A percentile compares a stretch with the other conserved stretches of the same genome.
Evolutionary conservation across 2,113 vertebrate species (phyloP).

Genomic region (Ia io): DNA sequence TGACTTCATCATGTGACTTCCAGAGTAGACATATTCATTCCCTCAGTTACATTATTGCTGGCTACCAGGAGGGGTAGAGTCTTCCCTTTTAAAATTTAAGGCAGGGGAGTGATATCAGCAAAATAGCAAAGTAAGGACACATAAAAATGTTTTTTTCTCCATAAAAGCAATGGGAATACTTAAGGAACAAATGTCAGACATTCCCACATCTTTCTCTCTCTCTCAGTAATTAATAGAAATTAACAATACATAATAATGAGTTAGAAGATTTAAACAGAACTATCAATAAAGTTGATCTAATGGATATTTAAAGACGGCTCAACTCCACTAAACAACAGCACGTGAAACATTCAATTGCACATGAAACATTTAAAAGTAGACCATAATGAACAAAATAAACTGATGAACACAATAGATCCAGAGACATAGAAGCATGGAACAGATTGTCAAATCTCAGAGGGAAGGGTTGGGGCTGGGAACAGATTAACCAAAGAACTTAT

Average conservation of each 20-base stretch:
- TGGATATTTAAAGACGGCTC: neutral
- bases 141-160: neutral
- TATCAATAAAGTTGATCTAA: neutral
- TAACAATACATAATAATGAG: neutral
- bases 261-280: neutral
- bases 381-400: neutral
- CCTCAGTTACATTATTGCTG: neutral
- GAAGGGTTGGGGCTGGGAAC: no score
- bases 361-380: neutral
- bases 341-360: neutral
- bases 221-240: neutral
- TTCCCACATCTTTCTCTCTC: neutral
- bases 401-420: no score
- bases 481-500: no score
- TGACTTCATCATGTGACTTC: neutral
- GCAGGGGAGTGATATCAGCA: neutral
- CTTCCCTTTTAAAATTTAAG: neutral
- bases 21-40: neutral
- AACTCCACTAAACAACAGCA: neutral
- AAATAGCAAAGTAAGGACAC: neutral
- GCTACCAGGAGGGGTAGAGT: neutral
- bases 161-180: neutral
- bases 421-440: no score
- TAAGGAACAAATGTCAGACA: neutral
- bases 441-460: no score